Evolutionary conservation across 2,888 invertebrate genomes (phyloP).

Genomic region (Heliconius ismenius): DNA sequence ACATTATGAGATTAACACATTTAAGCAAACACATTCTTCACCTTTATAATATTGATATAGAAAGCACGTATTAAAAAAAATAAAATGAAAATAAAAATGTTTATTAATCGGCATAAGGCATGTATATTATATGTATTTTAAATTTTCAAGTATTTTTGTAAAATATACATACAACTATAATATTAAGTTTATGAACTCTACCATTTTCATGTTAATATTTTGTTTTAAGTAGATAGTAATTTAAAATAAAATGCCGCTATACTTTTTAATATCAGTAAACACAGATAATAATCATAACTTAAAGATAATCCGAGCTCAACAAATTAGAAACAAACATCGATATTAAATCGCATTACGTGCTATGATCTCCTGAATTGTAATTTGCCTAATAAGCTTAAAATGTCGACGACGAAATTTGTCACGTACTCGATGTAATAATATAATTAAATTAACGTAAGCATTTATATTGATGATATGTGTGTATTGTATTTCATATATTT

Average conservation of each 20-base stretch:
- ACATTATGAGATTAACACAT: too few species aligned
- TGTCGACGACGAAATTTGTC: constrained; percentile 19
- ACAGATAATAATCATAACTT: background rate
- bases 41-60: too few species aligned
- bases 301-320: constrained; percentile 24
- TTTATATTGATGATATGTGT: background rate
- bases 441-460: background rate
- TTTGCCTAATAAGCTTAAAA: constrained; percentile 33
- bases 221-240: background rate
- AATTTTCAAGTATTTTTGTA: background rate
- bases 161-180: background rate
- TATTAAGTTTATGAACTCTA: background rate
- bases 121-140: too few species aligned
- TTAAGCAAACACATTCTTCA: too few species aligned
- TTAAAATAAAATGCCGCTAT: background rate
- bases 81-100: too few species aligned
- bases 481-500: background rate
- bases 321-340: constrained; percentile 17
- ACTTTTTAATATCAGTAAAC: background rate
- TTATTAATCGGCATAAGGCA: too few species aligned
- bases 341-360: constrained; percentile 33
- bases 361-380: constrained; percentile 21
- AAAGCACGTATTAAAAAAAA: too few species aligned
- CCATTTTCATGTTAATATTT: background rate
- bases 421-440: constrained; percentile 20